phyloP scores from a whole-genome alignment of 2,113 vertebrate genomes.

The Strigops habroptila region DNA sequence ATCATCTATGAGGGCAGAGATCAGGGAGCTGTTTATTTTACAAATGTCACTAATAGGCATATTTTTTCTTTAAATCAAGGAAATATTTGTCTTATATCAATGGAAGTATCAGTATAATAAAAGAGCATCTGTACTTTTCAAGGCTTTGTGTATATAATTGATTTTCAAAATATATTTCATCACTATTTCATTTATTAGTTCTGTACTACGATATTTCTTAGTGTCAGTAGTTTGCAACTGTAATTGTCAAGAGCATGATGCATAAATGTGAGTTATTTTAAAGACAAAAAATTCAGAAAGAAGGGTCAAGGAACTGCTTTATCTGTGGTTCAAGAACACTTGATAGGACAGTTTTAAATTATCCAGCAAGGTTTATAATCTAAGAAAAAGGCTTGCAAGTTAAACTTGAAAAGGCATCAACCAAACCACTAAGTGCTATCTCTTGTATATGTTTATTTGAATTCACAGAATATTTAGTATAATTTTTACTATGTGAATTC shows the following conservation, averaged over 20 bases:
- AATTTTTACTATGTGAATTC: neutral
- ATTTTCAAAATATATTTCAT: neutral
- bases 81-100: conserved; percentile 26
- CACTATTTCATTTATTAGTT: neutral
- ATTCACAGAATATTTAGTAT: neutral
- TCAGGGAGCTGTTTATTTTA: conserved; percentile 53
- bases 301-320: conserved; percentile 38
- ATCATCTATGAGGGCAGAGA: conserved; percentile 25
- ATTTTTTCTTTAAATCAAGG: conserved; percentile 33
- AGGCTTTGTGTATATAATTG: conserved; percentile 5
- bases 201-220: conserved; percentile 44
- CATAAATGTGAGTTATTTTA: conserved; percentile 55
- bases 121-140: conserved; percentile 19
- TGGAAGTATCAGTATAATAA: neutral
- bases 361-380: neutral
- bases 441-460: neutral
- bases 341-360: neutral
- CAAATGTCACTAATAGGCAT: conserved; percentile 14
- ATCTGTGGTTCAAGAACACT: neutral
- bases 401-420: neutral
- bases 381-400: neutral
- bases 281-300: conserved; percentile 4
- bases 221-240: conserved; percentile 56
- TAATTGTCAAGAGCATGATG: conserved; percentile 52
- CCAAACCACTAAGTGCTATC: neutral